Evolutionary conservation across 2,113 vertebrate species (phyloP).

Genomic region (Siniperca knerii): DNA sequence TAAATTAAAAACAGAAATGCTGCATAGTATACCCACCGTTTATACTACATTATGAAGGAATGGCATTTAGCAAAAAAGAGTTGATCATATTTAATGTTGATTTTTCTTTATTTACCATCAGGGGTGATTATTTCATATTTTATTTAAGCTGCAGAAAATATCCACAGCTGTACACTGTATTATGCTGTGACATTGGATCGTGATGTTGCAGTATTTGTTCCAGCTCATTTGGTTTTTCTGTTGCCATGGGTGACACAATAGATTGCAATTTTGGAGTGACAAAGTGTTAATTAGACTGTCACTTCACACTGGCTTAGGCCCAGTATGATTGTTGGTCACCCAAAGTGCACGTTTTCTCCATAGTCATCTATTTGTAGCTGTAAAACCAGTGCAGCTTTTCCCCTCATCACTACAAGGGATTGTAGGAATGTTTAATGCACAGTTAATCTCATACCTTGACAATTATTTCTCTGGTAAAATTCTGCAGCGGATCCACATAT

Average conservation of each 20-base stretch:
- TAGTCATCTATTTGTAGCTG: constrained; percentile 27
- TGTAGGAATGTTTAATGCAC: constrained; percentile 9
- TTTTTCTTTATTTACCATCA: background rate
- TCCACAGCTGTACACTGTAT: background rate
- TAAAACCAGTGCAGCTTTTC: background rate
- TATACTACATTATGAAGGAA: background rate
- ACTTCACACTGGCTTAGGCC: constrained; percentile 8
- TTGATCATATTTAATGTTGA: background rate
- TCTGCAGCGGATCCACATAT: background rate
- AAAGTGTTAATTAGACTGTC: constrained; percentile 53
- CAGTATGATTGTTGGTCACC: constrained; percentile 9
- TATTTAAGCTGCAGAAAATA: background rate
- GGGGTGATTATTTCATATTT: background rate
- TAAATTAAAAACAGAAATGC: background rate
- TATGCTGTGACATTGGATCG: background rate
- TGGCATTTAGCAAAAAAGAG: background rate
- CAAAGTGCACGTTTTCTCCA: constrained; percentile 2
- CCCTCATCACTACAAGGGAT: background rate
- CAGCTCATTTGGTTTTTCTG: background rate
- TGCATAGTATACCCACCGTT: background rate
- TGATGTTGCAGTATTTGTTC: background rate
- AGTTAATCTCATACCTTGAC: constrained; percentile 22
- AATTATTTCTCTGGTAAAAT: background rate
- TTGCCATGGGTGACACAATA: constrained; percentile 29
- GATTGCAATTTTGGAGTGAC: constrained; percentile 27